Base-by-base conservation (phyloP, 2,113 vertebrate genomes). In the Xiphophorus couchianus region DNA sequence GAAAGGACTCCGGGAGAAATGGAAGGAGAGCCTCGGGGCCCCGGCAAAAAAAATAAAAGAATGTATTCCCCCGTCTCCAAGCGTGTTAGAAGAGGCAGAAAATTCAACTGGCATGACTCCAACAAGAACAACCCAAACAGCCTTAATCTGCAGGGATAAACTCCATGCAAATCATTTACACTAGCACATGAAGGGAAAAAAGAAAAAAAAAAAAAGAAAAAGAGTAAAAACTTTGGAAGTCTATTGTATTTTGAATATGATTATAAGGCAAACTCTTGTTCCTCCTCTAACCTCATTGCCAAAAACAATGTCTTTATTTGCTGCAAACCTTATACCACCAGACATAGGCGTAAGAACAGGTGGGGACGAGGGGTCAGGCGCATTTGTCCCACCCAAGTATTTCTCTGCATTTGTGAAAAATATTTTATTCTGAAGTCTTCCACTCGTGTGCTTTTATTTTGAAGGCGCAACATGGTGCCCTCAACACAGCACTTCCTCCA, bases 31-130 rank as follows among this genome's bases (percentile, higher is more conserved):
- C 89, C 88, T 82, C 67, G 0, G 13, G 84, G 88, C 85, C 80
- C 80, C 82, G n/a, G 83, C 77, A 77, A 86, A 84, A 84, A 76
- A 37, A 12, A 35, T n/a, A 35, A 35, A 35, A 35, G 2, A 37
- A 70, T 71, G 70, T 87, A 90, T 88, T 91, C 85, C 88, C 87
- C 39, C 42, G 67, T 76, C 85, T 86, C 81, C 69, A 60, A 80
- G 78, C 31, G 72, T 61, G 85, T 84, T 89, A 87, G 82, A 83
- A 89, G 35, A 37, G 80, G 85, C 84, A 90, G 87, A 90, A 87
- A 84, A 90, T 91, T 91, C 86, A 88, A 84, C 78, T 92, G 90
- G 92, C 90, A 86, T 22, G 66, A 42, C 71, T 86, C 87, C 90
- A 91, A 72, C 74, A 85, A 73, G 77, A 90, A 83, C 78, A 84